These are phyloP conservation scores for Nothocercus julius DNA, from an alignment of 2,113 vertebrate genomes.

Conservation along the genomic window DNA sequence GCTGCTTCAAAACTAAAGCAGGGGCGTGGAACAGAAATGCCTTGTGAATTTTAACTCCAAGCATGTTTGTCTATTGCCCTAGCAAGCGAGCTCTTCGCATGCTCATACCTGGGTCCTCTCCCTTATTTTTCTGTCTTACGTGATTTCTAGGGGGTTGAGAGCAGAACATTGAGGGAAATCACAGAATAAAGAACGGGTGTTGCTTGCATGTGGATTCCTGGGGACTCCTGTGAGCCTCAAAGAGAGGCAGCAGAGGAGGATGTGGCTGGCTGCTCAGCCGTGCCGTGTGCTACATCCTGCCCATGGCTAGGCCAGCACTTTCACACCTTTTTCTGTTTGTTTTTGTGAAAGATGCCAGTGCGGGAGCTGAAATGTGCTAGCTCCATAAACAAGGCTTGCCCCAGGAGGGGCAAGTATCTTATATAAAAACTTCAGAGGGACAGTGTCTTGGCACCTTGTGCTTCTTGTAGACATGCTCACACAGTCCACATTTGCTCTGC, in stretches of 20 bases:
- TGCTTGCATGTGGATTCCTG: slow-evolving; percentile 5
- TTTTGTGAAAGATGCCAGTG: background rate
- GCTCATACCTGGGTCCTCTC: background rate
- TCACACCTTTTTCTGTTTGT: background rate
- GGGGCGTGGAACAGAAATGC: background rate
- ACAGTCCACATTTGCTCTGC: accelerated
- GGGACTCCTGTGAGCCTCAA: slow-evolving; percentile 58
- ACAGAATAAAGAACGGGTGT: background rate
- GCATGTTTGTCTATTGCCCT: background rate
- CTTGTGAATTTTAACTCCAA: background rate
- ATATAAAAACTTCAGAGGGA: background rate
- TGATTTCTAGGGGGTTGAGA: slow-evolving; percentile 3
- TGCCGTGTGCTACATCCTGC: slow-evolving; percentile 50
- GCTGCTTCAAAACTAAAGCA: background rate
- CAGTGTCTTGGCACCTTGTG: background rate
- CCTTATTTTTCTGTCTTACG: background rate
- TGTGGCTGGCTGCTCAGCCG: slow-evolving; percentile 55
- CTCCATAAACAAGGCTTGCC: background rate
- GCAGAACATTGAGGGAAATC: background rate
- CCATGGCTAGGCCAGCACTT: slow-evolving; percentile 28
- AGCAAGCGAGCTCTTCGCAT: background rate
- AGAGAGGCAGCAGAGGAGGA: slow-evolving; percentile 52
- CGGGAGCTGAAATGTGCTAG: background rate
- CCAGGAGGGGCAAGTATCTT: background rate
- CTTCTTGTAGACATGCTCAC: accelerated